A percentile compares a stretch with the other conserved stretches of the same genome.
Conservation (phyloP, 2,113 vertebrate genomes). For the Mustela nigripes region DNA sequence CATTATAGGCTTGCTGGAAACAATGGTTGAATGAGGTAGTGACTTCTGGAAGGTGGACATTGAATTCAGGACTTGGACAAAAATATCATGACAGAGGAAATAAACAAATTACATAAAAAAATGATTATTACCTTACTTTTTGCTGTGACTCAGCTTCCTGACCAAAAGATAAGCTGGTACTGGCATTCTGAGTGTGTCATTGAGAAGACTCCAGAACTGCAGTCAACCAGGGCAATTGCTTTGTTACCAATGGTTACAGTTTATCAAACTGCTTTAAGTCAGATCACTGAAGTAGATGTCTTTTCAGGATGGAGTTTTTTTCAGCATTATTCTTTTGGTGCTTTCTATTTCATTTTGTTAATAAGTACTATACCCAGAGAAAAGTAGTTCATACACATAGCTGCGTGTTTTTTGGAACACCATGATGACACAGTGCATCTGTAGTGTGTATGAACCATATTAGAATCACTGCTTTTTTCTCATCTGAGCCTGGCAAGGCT, state of each 20-base stretch:
- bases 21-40: not conserved
- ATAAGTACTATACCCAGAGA: not conserved
- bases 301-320: conserved; percentile 4
- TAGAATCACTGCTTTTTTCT: not conserved
- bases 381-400: not conserved
- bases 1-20: not conserved
- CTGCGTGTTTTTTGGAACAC: not conserved
- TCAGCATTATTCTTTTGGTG: not conserved
- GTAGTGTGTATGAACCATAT: accelerated
- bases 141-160: not conserved
- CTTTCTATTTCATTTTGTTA: not conserved
- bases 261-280: not conserved
- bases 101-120: not conserved
- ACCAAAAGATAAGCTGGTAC: not conserved
- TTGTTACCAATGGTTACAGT: not conserved
- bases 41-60: not conserved
- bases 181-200: not conserved
- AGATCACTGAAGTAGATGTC: not conserved
- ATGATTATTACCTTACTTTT: not conserved
- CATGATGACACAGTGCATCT: not conserved
- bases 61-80: not conserved
- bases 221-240: not conserved
- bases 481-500: not conserved
- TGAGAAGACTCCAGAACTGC: not conserved
- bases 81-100: not conserved